These are phyloP conservation scores for Tinea pellionella DNA, from an alignment of 2,888 invertebrate genomes.

Conservation along the genomic window DNA sequence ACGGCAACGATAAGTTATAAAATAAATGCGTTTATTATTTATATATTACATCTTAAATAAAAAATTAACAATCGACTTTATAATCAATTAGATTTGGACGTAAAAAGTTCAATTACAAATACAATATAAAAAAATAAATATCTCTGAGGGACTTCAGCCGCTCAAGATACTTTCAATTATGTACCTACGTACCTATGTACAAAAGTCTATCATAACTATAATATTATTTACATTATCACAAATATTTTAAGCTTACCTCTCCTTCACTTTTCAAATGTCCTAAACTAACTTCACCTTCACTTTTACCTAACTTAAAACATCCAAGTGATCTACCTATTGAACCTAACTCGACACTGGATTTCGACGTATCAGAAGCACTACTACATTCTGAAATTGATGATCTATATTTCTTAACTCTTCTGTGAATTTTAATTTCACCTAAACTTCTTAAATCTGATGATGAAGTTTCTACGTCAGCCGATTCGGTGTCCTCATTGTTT, in stretches of 20 bases:
- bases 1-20: too few species aligned
- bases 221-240: neutral
- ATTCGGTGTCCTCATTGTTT: constrained; percentile 34
- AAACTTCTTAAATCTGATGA: constrained; percentile 59
- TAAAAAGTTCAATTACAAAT: too few species aligned
- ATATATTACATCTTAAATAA: too few species aligned
- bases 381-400: constrained; percentile 39
- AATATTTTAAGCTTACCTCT: constrained; percentile 35
- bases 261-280: constrained; percentile 36
- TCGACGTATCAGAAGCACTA: constrained; percentile 33
- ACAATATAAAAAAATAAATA: too few species aligned
- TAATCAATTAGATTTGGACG: neutral
- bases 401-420: constrained; percentile 29
- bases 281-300: constrained; percentile 50
- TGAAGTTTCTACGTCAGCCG: constrained; percentile 43
- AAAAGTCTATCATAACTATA: too few species aligned
- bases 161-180: too few species aligned
- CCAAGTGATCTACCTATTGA: neutral
- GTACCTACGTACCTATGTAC: too few species aligned
- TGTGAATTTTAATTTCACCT: constrained; percentile 41
- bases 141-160: too few species aligned
- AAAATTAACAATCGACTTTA: neutral
- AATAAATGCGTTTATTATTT: neutral
- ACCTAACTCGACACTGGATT: constrained; percentile 30
- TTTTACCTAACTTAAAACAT: constrained; percentile 19